Base-by-base conservation (phyloP, 2,113 vertebrate species). In the Nanorana parkeri region DNA sequence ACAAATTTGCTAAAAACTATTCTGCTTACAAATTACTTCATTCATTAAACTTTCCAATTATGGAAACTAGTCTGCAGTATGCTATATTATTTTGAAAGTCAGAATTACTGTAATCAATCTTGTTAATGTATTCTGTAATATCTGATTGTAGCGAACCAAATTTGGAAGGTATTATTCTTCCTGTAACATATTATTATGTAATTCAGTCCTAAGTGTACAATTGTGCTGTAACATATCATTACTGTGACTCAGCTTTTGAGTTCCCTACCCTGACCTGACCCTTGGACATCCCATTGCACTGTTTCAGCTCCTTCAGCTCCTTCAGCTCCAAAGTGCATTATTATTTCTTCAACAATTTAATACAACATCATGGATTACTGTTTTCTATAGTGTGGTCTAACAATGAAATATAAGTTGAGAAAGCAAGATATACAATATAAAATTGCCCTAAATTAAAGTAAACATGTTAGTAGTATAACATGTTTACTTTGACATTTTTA, bases 91-190 rank as follows among this genome's bases (percentile, higher is more conserved):
- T 72, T 24, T 20, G 51, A 11, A 28, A 19, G 20, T n/a, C 28
- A 29, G 52, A 55, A 28, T 72, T 29, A 72, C 24, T 24, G 69
- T 72, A 72, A 72, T 72, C 55, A 17, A 72, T 72, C 41, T 72
- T 56, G 17, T 55, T 20, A 72, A 56, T 36, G 64, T 32, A 61
- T 61, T 61, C 61, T 64, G 61, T 5, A 64, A 5, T 6, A 26
- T 71, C 15, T 71, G 47, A 71, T 52, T 71, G 68, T 6, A 71
- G 68, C 24, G 26, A 26, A 4, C 68, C 21, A 17, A 15, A 17
- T 64, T 64, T 26, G 13, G 68, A 71, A 71, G 20, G 69, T 26
- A 21, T 19, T 71, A 71, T 55, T 54, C 13, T 28, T 56, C 2
- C 29, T 20, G 69, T 29, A 72, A 55, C 52, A 28, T 56, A 72